Evolutionary conservation across 2,888 invertebrate genomes (phyloP).

Genomic region (Gonocerus acuteangulatus): DNA sequence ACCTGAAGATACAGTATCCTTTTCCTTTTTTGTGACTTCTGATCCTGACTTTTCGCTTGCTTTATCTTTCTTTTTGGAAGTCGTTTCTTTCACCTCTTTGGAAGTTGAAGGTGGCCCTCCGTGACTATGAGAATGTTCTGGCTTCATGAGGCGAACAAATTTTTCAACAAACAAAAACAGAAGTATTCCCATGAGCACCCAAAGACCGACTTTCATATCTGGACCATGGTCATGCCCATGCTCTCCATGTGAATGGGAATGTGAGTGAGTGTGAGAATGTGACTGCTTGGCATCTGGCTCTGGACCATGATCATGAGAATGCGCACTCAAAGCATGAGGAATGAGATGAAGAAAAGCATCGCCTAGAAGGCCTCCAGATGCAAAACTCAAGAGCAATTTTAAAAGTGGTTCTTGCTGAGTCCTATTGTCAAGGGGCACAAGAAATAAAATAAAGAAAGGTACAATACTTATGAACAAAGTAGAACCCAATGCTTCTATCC

Average conservation of each 20-base stretch:
- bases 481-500: slow-evolving; percentile 77
- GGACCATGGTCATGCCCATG: slow-evolving; percentile 49
- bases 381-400: slow-evolving; percentile 86
- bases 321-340: slow-evolving; percentile 78
- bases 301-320: slow-evolving; percentile 43
- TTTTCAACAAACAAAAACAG: slow-evolving; percentile 80
- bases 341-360: slow-evolving; percentile 98
- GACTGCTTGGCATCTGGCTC: slow-evolving; percentile 50
- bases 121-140: slow-evolving; percentile 70
- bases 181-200: slow-evolving; percentile 83
- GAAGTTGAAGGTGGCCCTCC: neutral
- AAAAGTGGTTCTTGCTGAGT: slow-evolving; percentile 76
- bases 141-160: slow-evolving; percentile 76
- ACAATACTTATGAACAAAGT: slow-evolving; percentile 91
- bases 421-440: slow-evolving; percentile 84
- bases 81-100: slow-evolving; percentile 38
- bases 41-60: no score
- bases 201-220: slow-evolving; percentile 86
- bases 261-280: slow-evolving; percentile 46
- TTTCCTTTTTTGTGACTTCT: neutral
- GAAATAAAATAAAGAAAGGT: slow-evolving; percentile 85
- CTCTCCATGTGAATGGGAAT: slow-evolving; percentile 45
- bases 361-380: slow-evolving; percentile 90
- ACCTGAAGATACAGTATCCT: no score
- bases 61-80: slow-evolving; percentile 30